Conservation (phyloP, 2,888 invertebrate genomes). For the Netelia inedita region DNA sequence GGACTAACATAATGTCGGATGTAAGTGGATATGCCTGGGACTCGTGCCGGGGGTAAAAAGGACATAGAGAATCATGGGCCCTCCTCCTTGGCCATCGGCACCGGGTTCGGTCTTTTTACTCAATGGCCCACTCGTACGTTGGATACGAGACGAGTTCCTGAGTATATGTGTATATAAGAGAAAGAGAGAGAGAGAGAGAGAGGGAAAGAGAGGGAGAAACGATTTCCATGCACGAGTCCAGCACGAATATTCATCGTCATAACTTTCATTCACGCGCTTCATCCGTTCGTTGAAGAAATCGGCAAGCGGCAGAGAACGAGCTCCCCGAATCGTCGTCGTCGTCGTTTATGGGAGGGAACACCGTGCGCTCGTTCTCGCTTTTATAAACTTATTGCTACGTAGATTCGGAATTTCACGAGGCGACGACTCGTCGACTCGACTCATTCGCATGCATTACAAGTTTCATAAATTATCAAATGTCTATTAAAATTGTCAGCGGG, state of each 20-base stretch:
- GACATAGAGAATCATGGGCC: slow-evolving; percentile 64
- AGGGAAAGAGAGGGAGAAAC: slow-evolving; percentile 26
- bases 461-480: not conserved
- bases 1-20: slow-evolving; percentile 80
- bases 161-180: slow-evolving; percentile 9
- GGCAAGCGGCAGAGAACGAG: slow-evolving; percentile 32
- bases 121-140: slow-evolving; percentile 66
- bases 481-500: not conserved
- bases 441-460: slow-evolving; percentile 24
- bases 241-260: slow-evolving; percentile 75
- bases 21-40: slow-evolving; percentile 85
- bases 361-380: slow-evolving; percentile 49
- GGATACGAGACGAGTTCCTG: slow-evolving; percentile 54
- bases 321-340: slow-evolving; percentile 20
- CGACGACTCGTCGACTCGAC: slow-evolving; percentile 59
- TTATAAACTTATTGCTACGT: slow-evolving; percentile 63
- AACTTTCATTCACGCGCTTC: slow-evolving; percentile 72
- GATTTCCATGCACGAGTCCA: slow-evolving; percentile 49
- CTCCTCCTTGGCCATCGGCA: slow-evolving; percentile 65
- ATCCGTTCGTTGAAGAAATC: slow-evolving; percentile 56
- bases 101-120: slow-evolving; percentile 67
- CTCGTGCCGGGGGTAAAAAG: slow-evolving; percentile 71
- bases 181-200: slow-evolving; percentile 23
- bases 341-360: slow-evolving; percentile 53
- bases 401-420: slow-evolving; percentile 65